These are phyloP conservation scores for Henicopernis longicauda DNA, from an alignment of 2,113 vertebrate genomes.

Conservation along the genomic window DNA sequence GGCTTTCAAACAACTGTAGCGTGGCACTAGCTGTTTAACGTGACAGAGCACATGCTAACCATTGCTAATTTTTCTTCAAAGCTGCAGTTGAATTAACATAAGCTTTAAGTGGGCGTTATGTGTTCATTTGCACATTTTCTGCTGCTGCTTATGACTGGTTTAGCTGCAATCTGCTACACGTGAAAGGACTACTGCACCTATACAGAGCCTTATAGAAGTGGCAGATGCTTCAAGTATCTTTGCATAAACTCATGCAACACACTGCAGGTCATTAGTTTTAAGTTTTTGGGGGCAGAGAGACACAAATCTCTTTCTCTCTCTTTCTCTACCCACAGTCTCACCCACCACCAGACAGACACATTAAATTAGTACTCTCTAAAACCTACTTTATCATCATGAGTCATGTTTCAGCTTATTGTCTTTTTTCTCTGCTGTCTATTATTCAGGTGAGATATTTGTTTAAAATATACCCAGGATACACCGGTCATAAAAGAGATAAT, in stretches of 20 bases:
- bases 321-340: neutral
- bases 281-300: neutral
- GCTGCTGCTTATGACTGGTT: neutral
- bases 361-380: neutral
- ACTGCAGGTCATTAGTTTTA: neutral
- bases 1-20: neutral
- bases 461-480: neutral
- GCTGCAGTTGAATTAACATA: neutral
- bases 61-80: conserved; percentile 37
- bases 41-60: neutral
- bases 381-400: neutral
- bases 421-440: neutral
- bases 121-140: conserved; percentile 52
- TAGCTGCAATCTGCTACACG: neutral
- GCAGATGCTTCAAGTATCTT: neutral
- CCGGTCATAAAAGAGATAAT: neutral
- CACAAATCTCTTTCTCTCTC: neutral
- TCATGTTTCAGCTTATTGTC: neutral
- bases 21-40: neutral
- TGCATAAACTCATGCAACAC: neutral
- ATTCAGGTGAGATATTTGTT: neutral
- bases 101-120: neutral
- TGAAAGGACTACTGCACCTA: neutral
- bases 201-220: neutral
- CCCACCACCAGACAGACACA: neutral